Base-by-base conservation (phyloP, 1,140 invertebrate species). In the Caenorhabditis tropicalis region DNA sequence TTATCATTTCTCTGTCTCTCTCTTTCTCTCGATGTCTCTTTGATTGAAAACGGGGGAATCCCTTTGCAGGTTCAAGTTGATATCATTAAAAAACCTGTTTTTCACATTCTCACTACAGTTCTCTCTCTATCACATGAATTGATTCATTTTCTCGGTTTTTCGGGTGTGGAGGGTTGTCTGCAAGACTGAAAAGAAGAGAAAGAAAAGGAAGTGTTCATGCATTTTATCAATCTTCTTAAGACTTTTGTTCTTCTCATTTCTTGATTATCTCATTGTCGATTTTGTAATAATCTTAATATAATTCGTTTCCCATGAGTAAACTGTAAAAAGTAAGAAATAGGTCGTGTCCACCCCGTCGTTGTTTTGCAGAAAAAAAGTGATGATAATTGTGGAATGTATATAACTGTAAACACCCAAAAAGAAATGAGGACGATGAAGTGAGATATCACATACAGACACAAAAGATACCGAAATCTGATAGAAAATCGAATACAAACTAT, bases 341-440 rank as follows among this genome's bases (percentile, higher is more conserved):
- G 31, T 65, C 58, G 58, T 65, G 10, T 60, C n/a, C 29, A 29
- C 31, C 15, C n/a, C 33, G 4, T n/a, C 58, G 21, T 36, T 65
- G 29, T 33, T 65, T 65, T 65, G 58, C 58, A 74, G n/a, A 43
- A 27, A 56, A 43, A 58, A 74, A 24, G 36, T 65, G 33, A 31
- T 65, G 58, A 65, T 65, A 65, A 65, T 16, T 65, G 31, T 65
- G 58, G 58, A 65, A 65, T 36, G 29, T 65, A 43, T 51, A 7
- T 74, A 74, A 74, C 65, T 74, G 65, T 74, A 43, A 74, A 74
- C 65, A 74, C 36, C 33, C n/a, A 43, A 43, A 74, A 74, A 74
- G 65, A 74, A 24, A 12, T 3, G 36, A n/a, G 36, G 19, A 24
- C 29, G 65, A n/a, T 4, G 65, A n/a, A 65, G 43, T 74, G 10